These are phyloP conservation scores for Drosophila multiciliata DNA, from an alignment of 2,888 invertebrate genomes.

Conservation along the genomic window DNA sequence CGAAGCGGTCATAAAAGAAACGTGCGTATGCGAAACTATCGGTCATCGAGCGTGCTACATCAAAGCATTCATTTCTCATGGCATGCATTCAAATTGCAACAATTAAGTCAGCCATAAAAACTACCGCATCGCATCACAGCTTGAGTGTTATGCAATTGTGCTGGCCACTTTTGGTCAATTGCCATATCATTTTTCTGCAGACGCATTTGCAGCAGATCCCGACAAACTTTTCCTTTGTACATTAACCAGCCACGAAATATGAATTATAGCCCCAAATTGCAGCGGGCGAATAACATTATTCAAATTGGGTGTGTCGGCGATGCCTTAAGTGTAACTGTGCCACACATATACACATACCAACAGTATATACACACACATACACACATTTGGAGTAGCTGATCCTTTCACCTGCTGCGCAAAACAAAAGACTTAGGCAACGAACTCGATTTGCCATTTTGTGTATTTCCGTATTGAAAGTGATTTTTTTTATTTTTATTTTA, in stretches of 20 bases:
- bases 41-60: conserved; percentile 30
- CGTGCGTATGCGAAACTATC: conserved; percentile 28
- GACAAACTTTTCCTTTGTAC: conserved; percentile 36
- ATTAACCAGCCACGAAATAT: conserved; percentile 54
- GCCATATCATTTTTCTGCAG: conserved; percentile 34
- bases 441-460: conserved; percentile 51
- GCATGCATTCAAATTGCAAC: conserved; percentile 68
- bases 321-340: conserved; percentile 41
- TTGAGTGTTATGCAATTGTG: conserved; percentile 56
- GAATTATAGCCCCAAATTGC: conserved; percentile 68
- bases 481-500: conserved; percentile 18
- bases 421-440: conserved; percentile 78
- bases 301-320: conserved; percentile 58
- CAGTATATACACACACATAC: neutral
- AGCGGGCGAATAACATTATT: conserved; percentile 35
- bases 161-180: conserved; percentile 42
- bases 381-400: conserved; percentile 34
- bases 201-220: conserved; percentile 27
- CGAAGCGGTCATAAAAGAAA: conserved; percentile 19
- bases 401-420: conserved; percentile 71
- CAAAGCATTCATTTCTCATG: conserved; percentile 35
- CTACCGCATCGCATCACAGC: conserved; percentile 63
- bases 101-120: conserved; percentile 60
- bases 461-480: conserved; percentile 71
- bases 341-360: conserved; percentile 12